phyloP scores from a whole-genome alignment of 1,140 invertebrate genomes.

The Calliopsis andreniformis region DNA sequence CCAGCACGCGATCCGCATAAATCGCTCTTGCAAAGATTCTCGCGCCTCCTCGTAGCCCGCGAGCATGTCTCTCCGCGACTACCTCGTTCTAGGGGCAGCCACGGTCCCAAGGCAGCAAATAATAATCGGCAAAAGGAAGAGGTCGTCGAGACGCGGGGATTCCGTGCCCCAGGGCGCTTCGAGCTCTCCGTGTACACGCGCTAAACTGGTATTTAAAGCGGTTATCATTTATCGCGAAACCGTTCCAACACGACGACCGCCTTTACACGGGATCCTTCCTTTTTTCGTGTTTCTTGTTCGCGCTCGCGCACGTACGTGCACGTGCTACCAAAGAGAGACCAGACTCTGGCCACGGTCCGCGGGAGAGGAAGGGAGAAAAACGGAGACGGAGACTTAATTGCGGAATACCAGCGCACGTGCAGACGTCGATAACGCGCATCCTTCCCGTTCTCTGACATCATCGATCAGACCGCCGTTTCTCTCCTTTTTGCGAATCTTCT shows the following conservation, averaged over 20 bases:
- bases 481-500: slow-evolving; percentile 26
- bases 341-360: background rate
- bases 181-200: slow-evolving; percentile 35
- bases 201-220: slow-evolving; percentile 60
- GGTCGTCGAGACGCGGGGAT: slow-evolving; percentile 22
- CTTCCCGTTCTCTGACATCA: slow-evolving; percentile 50
- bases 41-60: too few relatives aligned
- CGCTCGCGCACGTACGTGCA: slow-evolving; percentile 24
- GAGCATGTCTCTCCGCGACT: too few relatives aligned
- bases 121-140: slow-evolving; percentile 22
- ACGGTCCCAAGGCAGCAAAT: background rate
- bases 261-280: slow-evolving; percentile 13
- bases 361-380: background rate
- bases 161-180: slow-evolving; percentile 5
- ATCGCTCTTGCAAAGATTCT: too few relatives aligned
- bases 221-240: slow-evolving; percentile 57
- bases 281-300: slow-evolving; percentile 28
- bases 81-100: too few relatives aligned
- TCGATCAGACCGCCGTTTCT: slow-evolving; percentile 40
- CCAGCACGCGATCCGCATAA: slow-evolving; percentile 1
- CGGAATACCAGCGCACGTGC: slow-evolving; percentile 51
- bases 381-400: slow-evolving; percentile 51
- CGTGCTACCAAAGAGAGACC: slow-evolving; percentile 35
- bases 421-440: slow-evolving; percentile 49
- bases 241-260: slow-evolving; percentile 37